phyloP scores from a whole-genome alignment of 2,797 vertebrate species.

The Eurystomus glaucurus region DNA sequence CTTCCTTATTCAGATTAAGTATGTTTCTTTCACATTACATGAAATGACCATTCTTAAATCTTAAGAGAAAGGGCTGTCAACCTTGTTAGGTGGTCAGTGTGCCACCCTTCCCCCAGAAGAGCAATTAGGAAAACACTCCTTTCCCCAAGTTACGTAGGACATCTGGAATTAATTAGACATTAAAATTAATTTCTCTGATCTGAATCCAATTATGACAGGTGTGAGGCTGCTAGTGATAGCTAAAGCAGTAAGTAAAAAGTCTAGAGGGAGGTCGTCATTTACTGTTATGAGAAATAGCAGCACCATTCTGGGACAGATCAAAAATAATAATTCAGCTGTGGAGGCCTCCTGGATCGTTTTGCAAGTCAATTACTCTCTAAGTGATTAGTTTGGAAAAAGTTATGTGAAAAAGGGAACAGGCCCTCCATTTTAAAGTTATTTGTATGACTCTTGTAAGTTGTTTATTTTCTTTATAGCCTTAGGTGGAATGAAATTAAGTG shows the following conservation, averaged over 20 bases:
- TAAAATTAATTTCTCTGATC: constrained; percentile 80
- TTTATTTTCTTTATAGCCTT: constrained; percentile 73
- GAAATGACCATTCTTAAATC: constrained; percentile 26
- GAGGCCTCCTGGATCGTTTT: constrained; percentile 67
- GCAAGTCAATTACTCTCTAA: constrained; percentile 60
- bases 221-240: constrained; percentile 64
- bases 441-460: constrained; percentile 59
- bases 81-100: constrained; percentile 15
- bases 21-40: constrained; percentile 9
- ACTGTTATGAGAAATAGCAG: constrained; percentile 74
- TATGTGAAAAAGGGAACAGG: constrained; percentile 59
- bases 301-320: constrained; percentile 63
- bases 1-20: not conserved
- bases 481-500: constrained; percentile 67
- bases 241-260: constrained; percentile 40
- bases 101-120: not conserved
- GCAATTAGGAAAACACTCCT: constrained; percentile 48
- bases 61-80: not conserved
- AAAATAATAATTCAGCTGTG: constrained; percentile 63
- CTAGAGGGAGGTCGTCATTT: constrained; percentile 57
- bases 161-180: constrained; percentile 81
- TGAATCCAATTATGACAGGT: constrained; percentile 74
- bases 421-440: constrained; percentile 62
- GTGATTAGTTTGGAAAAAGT: constrained; percentile 57
- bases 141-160: constrained; percentile 32